Conservation (phyloP, 2,888 invertebrate species). For the Galeruca laticollis region DNA sequence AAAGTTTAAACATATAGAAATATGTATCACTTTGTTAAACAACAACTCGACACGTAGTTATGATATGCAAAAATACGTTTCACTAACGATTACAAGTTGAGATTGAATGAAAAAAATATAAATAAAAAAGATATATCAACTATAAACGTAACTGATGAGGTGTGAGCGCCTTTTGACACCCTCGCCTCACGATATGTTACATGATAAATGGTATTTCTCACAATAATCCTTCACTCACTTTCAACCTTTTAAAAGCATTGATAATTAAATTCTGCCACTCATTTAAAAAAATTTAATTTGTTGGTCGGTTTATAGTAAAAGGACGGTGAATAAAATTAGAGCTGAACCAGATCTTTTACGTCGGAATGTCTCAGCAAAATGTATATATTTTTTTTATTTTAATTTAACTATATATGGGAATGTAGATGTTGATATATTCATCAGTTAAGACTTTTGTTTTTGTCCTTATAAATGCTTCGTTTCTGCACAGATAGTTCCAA, state of each 20-base stretch:
- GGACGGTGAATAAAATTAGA: slow-evolving; percentile 36
- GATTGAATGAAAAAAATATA: not conserved
- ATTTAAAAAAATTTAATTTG: slow-evolving; percentile 52
- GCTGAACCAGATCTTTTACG: slow-evolving; percentile 12
- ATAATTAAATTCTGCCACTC: slow-evolving; percentile 63
- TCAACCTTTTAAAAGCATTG: slow-evolving; percentile 52
- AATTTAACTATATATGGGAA: not conserved
- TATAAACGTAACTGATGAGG: slow-evolving; percentile 27
- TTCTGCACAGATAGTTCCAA: no score
- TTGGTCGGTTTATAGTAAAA: slow-evolving; percentile 43
- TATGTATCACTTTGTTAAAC: no score
- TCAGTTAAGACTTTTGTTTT: no score
- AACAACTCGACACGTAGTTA: no score
- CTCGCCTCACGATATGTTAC: slow-evolving; percentile 60
- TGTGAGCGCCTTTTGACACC: slow-evolving; percentile 58
- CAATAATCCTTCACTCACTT: slow-evolving; percentile 54
- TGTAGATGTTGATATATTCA: no score
- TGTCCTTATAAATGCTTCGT: no score
- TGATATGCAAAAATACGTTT: no score
- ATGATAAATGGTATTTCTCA: slow-evolving; percentile 60
- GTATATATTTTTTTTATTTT: not conserved
- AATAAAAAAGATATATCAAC: not conserved
- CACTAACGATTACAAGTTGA: not conserved
- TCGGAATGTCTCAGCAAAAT: not conserved
- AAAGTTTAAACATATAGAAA: no score